A percentile compares a stretch with the other conserved stretches of the same genome.
phyloP scores from a whole-genome alignment of 2,888 invertebrate genomes.

The Eulithis prunata region DNA sequence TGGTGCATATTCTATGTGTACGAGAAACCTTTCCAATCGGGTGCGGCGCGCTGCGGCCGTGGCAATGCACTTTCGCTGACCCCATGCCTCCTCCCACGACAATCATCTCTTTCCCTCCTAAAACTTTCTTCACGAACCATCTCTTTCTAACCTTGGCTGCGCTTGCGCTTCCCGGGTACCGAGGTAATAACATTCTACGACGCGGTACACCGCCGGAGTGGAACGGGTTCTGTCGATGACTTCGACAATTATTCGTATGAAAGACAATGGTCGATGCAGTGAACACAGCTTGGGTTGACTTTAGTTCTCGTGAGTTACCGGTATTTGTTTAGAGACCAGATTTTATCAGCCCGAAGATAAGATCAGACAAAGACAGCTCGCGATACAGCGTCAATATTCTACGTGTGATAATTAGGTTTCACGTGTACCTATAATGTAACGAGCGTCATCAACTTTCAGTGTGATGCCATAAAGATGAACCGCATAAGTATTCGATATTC shows the following conservation, averaged over 20 bases:
- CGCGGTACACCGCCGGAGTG: conserved; percentile 79
- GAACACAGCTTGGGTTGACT: conserved; percentile 51
- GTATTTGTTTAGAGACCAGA: conserved; percentile 40
- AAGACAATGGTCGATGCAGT: conserved; percentile 75
- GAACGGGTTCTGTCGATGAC: conserved; percentile 83
- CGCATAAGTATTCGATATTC: conserved; percentile 16
- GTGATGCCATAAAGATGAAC: neutral
- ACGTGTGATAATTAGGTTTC: neutral
- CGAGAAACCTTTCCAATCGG: conserved; percentile 79
- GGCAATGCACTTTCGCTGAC: conserved; percentile 85
- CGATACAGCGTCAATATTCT: neutral
- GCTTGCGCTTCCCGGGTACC: conserved; percentile 78
- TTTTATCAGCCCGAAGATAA: conserved; percentile 29
- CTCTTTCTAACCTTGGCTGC: conserved; percentile 70
- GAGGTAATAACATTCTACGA: conserved; percentile 82
- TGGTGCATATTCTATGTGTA: conserved; percentile 66
- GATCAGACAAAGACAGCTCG: neutral
- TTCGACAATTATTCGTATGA: conserved; percentile 77
- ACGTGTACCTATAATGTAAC: neutral
- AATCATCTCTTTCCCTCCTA: conserved; percentile 67
- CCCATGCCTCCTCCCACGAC: conserved; percentile 78
- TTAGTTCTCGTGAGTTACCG: conserved; percentile 39
- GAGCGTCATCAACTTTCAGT: neutral
- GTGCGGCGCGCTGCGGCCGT: conserved; percentile 75
- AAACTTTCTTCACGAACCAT: conserved; percentile 63